Conservation (phyloP, 2,113 vertebrate species). For the Scortum barcoo region DNA sequence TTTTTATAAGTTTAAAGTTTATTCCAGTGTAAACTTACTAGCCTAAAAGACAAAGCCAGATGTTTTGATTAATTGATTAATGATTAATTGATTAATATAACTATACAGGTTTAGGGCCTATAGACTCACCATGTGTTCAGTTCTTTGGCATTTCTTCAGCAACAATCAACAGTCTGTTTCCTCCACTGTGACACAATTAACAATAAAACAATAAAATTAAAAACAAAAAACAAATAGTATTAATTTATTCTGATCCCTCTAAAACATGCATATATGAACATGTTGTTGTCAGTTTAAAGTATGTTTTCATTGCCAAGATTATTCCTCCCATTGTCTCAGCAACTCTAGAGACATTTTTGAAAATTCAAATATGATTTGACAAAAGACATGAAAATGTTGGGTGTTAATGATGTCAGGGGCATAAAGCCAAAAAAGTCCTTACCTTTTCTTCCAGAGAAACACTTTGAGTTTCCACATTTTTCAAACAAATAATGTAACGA, state of each 20-base stretch:
- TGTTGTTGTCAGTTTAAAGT: neutral
- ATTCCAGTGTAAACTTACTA: too few relatives aligned
- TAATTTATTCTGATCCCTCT: constrained; percentile 6
- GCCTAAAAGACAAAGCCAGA: neutral
- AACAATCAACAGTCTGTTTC: constrained; percentile 73
- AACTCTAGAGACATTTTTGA: neutral
- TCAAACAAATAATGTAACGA: neutral
- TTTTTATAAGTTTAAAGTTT: too few relatives aligned
- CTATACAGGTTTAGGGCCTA: neutral
- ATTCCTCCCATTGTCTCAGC: neutral
- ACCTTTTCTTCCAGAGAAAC: constrained; percentile 43
- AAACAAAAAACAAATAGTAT: constrained; percentile 2
- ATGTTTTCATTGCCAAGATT: neutral
- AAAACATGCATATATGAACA: neutral
- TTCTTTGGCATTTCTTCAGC: constrained; percentile 75
- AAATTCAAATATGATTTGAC: neutral
- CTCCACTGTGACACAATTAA: constrained; percentile 69
- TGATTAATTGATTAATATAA: neutral
- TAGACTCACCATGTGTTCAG: constrained; percentile 86
- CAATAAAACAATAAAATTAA: constrained; percentile 17
- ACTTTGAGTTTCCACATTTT: constrained; percentile 11
- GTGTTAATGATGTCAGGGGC: neutral
- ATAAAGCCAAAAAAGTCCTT: constrained; percentile 8
- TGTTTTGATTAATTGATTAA: neutral
- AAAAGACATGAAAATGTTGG: neutral